A percentile compares a stretch with the other conserved stretches of the same genome.
phyloP scores from a whole-genome alignment of 2,797 vertebrate species.

The Anomalospiza imberbis region DNA sequence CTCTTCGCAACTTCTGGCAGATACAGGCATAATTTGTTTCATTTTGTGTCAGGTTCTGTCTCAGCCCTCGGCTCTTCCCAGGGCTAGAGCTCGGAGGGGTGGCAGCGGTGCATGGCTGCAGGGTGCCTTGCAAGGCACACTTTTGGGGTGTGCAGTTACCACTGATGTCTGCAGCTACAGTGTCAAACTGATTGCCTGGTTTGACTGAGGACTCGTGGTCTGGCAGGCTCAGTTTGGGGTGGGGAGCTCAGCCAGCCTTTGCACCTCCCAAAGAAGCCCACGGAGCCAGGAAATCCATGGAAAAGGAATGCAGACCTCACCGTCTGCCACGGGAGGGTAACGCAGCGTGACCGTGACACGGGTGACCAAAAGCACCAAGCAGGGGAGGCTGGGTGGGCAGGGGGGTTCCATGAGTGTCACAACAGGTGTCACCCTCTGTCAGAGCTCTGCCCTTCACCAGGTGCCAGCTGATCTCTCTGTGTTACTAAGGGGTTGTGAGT shows the following conservation, averaged over 20 bases:
- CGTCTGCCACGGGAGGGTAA: background rate
- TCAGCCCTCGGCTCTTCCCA: background rate
- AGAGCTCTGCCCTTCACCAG: background rate
- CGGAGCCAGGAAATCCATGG: background rate
- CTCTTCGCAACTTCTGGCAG: background rate
- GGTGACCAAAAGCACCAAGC: background rate
- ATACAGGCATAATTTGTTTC: background rate
- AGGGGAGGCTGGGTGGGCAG: background rate
- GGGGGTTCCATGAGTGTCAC: background rate
- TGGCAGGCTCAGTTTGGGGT: background rate
- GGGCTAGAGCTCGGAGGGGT: background rate
- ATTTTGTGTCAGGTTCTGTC: background rate
- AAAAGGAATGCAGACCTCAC: background rate
- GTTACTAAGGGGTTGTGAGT: background rate
- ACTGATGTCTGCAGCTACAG: too few species aligned
- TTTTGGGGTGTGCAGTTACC: background rate
- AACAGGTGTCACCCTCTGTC: background rate
- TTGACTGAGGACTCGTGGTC: rapidly evolving
- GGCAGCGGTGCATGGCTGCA: background rate
- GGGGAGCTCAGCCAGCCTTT: background rate
- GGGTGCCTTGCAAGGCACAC: background rate
- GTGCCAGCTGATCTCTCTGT: background rate
- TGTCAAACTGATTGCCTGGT: background rate
- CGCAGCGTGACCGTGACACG: rapidly evolving
- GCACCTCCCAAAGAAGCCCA: background rate